phyloP scores from a whole-genome alignment of 2,888 invertebrate genomes.

The Calameuta filiformis region DNA sequence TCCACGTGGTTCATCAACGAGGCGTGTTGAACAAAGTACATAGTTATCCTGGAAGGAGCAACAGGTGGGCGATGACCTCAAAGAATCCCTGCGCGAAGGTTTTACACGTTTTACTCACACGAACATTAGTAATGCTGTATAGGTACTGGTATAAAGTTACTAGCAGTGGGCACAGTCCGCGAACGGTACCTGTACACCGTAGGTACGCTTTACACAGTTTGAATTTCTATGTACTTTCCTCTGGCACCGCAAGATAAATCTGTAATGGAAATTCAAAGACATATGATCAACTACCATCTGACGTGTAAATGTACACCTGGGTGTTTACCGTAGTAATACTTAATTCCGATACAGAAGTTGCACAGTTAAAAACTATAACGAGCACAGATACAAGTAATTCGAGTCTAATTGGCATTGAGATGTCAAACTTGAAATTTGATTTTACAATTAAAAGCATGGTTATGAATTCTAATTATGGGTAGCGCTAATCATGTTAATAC shows the following conservation, averaged over 20 bases:
- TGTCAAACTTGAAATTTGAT: background rate
- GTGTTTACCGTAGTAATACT: background rate
- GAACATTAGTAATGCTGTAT: background rate
- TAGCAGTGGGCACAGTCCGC: background rate
- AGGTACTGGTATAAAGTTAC: background rate
- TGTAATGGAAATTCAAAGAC: background rate
- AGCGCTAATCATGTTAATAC: background rate
- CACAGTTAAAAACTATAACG: background rate
- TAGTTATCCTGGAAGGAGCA: constrained; percentile 24
- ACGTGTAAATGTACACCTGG: background rate
- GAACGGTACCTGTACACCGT: background rate
- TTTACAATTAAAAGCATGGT: background rate
- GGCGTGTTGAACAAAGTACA: constrained; percentile 7
- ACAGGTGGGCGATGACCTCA: constrained; percentile 47
- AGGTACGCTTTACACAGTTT: background rate
- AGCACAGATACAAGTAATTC: background rate
- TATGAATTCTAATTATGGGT: background rate
- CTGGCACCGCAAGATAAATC: background rate
- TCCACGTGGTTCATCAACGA: background rate
- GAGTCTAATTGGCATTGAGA: background rate
- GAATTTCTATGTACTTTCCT: background rate
- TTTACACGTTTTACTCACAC: background rate
- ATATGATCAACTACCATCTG: background rate
- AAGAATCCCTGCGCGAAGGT: constrained; percentile 1
- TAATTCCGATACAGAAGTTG: background rate